Evolutionary conservation across 2,888 invertebrate species (phyloP).

Genomic region (Lasius fuliginosus): DNA sequence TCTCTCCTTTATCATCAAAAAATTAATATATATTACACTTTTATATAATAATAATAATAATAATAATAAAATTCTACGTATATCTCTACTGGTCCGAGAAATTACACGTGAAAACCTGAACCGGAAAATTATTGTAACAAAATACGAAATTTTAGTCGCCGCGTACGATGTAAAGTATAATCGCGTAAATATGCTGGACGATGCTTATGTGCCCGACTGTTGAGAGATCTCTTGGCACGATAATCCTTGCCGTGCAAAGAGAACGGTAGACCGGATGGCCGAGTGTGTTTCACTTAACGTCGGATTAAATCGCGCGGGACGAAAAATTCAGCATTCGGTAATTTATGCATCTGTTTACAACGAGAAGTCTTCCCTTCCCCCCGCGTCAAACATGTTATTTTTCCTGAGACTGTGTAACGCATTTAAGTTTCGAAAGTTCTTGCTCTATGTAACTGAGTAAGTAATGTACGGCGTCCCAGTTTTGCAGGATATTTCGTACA

Average conservation of each 20-base stretch:
- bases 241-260: constrained; percentile 12
- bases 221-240: constrained; percentile 37
- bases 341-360: constrained; percentile 76
- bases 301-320: constrained; percentile 38
- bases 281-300: constrained; percentile 37
- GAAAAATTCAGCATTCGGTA: constrained; percentile 24
- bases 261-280: background rate
- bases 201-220: background rate
- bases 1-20: background rate
- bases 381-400: constrained; percentile 3
- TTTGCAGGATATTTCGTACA: constrained; percentile 22
- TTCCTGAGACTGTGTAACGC: background rate
- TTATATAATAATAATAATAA: background rate
- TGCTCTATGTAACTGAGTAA: background rate
- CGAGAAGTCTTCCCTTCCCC: constrained; percentile 4
- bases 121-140: background rate
- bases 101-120: background rate
- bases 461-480: constrained; percentile 44
- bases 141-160: background rate
- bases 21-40: constrained; percentile 8
- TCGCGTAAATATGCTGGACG: background rate
- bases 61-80: background rate
- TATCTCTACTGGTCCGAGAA: background rate
- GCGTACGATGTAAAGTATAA: background rate
- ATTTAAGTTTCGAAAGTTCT: constrained; percentile 35